Evolutionary conservation across 1,140 invertebrate species (phyloP).

Genomic region (Aethina tumida): DNA sequence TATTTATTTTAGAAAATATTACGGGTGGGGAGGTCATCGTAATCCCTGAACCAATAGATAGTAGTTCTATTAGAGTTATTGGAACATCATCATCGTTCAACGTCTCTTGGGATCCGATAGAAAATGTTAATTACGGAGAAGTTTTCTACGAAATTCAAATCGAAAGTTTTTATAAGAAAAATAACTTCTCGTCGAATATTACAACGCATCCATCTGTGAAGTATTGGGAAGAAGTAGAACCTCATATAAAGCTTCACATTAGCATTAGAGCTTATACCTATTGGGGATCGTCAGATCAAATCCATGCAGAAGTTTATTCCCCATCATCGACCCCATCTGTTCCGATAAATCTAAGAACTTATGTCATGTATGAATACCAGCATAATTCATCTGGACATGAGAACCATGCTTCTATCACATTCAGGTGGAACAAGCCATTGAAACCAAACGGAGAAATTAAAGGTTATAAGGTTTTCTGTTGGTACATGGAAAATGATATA

Average conservation of each 20-base stretch:
- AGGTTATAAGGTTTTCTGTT: constrained; percentile 62
- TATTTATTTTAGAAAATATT: constrained; percentile 6
- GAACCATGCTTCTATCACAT: constrained; percentile 42
- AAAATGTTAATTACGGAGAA: constrained; percentile 64
- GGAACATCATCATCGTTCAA: constrained; percentile 68
- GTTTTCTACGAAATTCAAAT: constrained; percentile 78
- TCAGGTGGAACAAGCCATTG: constrained; percentile 69
- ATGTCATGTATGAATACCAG: constrained; percentile 44
- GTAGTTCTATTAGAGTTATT: constrained; percentile 50
- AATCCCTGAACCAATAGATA: constrained; percentile 54
- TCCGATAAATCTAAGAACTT: constrained; percentile 58
- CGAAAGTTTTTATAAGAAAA: constrained; percentile 32
- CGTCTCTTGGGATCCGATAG: constrained; percentile 65
- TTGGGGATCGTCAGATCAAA: constrained; percentile 64
- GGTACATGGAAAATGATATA: constrained; percentile 39
- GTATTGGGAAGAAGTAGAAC: constrained; percentile 43
- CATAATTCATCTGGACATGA: constrained; percentile 32
- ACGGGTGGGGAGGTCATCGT: constrained; percentile 40
- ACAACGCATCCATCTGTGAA: constrained; percentile 38
- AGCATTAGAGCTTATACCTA: constrained; percentile 70
- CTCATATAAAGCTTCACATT: constrained; percentile 58
- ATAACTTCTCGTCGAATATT: constrained; percentile 35
- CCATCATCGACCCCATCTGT: constrained; percentile 62
- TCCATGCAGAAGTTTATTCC: constrained; percentile 47
- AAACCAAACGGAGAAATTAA: constrained; percentile 62